Conservation (phyloP, 64 coral and sea anemone genomes). For the Pocillopora damicornis region DNA sequence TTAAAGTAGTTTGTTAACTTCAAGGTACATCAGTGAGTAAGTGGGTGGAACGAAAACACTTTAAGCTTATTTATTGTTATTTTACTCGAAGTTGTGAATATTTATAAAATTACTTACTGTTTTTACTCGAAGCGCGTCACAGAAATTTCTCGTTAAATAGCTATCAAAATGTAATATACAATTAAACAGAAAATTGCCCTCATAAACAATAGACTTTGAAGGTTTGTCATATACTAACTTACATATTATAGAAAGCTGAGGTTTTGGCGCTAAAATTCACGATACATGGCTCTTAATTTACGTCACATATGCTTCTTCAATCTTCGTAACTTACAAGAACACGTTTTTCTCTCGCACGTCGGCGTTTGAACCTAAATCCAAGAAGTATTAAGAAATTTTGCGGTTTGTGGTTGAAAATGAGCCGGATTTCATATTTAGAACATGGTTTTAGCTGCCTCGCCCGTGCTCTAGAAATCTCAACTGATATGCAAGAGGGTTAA, state of each 20-base stretch:
- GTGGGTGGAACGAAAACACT: background rate
- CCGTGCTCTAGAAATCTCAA: background rate
- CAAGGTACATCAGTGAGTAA: background rate
- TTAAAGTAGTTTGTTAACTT: background rate
- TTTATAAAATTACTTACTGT: background rate
- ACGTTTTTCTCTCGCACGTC: too few relatives aligned
- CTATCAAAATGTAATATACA: background rate
- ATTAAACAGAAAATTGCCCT: background rate
- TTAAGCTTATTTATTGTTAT: background rate
- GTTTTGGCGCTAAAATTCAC: too few relatives aligned
- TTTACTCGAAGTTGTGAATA: background rate
- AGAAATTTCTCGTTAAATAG: background rate
- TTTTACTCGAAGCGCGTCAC: background rate
- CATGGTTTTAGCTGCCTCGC: background rate
- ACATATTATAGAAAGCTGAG: too few relatives aligned
- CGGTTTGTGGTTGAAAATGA: conserved; percentile 39
- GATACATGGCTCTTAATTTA: too few relatives aligned
- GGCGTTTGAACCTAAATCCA: background rate
- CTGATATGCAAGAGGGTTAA: background rate
- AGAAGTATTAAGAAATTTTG: background rate
- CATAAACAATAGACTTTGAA: too few relatives aligned
- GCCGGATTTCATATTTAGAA: conserved; percentile 11
- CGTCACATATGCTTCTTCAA: too few relatives aligned
- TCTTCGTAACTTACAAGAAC: too few relatives aligned
- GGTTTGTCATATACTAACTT: too few relatives aligned